Percentiles rank a stretch among this genome's conserved stretches.
Evolutionary conservation across 2,113 vertebrate genomes (phyloP).

Genomic region (Sigmodon hispidus): DNA sequence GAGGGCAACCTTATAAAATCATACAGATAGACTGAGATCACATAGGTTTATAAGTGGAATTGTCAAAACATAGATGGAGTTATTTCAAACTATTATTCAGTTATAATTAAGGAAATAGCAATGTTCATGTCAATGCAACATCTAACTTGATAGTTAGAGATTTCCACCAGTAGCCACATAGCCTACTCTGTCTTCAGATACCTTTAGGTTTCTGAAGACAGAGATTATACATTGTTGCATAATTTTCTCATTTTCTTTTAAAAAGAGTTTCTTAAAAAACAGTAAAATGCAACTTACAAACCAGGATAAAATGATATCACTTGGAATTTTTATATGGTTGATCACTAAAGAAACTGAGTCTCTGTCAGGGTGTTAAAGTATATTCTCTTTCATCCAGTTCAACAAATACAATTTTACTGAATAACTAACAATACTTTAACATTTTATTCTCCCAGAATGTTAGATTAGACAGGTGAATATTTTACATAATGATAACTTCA

Average conservation of each 20-base stretch:
- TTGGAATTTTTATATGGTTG: neutral
- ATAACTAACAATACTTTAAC: neutral
- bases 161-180: neutral
- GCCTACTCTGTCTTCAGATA: neutral
- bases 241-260: neutral
- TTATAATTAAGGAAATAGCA: neutral
- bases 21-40: neutral
- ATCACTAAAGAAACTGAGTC: neutral
- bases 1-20: neutral
- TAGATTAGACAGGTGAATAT: constrained; percentile 3
- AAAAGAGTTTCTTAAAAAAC: neutral
- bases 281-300: neutral
- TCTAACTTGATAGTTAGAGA: neutral
- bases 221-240: neutral
- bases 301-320: neutral
- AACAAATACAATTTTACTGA: neutral
- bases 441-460: neutral
- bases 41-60: neutral
- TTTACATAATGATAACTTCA: neutral
- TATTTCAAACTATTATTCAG: neutral
- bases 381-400: neutral
- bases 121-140: neutral
- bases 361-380: neutral
- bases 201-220: neutral
- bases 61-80: neutral